These are phyloP conservation scores for Nycteola revayana DNA, from an alignment of 2,888 invertebrate species.

Conservation along the genomic window DNA sequence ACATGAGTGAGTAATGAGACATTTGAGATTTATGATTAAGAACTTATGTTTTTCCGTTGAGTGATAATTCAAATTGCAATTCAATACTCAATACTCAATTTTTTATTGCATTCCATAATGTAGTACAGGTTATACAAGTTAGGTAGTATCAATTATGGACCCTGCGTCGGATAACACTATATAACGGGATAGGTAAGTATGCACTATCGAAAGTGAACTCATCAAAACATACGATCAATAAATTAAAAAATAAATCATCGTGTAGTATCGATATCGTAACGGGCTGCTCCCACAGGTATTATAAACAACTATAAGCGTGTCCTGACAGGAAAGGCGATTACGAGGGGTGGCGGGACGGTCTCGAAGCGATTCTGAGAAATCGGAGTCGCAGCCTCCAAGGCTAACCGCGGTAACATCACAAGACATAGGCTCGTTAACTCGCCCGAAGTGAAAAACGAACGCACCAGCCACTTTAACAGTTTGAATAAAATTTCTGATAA, in stretches of 20 bases:
- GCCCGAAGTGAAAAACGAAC: slow-evolving; percentile 63
- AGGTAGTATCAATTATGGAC: too few relatives aligned
- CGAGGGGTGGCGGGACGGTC: slow-evolving; percentile 41
- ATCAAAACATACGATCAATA: too few relatives aligned
- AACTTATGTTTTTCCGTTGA: too few relatives aligned
- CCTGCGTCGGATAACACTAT: too few relatives aligned
- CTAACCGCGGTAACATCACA: slow-evolving; percentile 73
- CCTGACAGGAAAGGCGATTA: slow-evolving; percentile 55
- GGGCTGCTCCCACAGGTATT: slow-evolving; percentile 28
- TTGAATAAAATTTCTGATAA: slow-evolving; percentile 57
- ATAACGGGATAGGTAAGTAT: too few relatives aligned
- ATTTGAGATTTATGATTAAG: too few relatives aligned
- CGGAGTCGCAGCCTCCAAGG: slow-evolving; percentile 61
- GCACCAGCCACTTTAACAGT: slow-evolving; percentile 40
- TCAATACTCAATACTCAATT: too few relatives aligned
- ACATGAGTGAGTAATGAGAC: too few relatives aligned
- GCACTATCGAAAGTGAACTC: too few relatives aligned
- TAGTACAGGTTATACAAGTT: too few relatives aligned
- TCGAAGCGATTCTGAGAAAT: slow-evolving; percentile 68
- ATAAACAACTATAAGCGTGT: slow-evolving; percentile 41
- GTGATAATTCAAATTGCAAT: too few relatives aligned
- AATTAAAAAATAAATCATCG: slow-evolving; percentile 5
- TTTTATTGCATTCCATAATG: too few relatives aligned
- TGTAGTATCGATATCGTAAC: slow-evolving; percentile 28
- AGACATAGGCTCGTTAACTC: slow-evolving; percentile 66